Percentiles rank a stretch among this genome's conserved stretches.
phyloP scores from a whole-genome alignment of 2,797 vertebrate species.

The Pangasius macronema region DNA sequence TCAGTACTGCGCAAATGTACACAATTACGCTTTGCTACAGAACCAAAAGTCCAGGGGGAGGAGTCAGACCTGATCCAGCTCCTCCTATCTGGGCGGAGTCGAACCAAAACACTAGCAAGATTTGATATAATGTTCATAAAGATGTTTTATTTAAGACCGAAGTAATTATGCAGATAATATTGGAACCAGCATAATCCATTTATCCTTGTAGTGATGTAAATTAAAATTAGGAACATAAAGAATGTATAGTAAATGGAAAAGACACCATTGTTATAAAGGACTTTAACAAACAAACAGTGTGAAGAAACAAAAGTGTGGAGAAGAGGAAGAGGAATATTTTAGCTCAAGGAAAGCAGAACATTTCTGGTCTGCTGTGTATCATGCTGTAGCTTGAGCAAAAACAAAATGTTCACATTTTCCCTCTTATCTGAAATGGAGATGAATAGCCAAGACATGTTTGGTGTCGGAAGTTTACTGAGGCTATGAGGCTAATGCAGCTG shows the following conservation, averaged over 20 bases:
- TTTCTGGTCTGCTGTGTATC: background rate
- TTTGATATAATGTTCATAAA: background rate
- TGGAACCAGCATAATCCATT: background rate
- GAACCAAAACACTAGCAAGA: background rate
- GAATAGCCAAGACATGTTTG: too few species aligned
- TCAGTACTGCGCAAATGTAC: background rate
- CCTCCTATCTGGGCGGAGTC: background rate
- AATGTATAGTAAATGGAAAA: background rate
- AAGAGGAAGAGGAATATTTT: background rate
- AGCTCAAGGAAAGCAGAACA: background rate
- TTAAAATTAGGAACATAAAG: background rate
- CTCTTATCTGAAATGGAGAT: background rate
- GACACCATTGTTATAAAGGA: background rate
- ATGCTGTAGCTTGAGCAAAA: background rate
- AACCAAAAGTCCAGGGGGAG: background rate
- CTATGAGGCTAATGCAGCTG: background rate
- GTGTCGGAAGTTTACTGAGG: background rate
- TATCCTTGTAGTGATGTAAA: background rate
- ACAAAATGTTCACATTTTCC: background rate
- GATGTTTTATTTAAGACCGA: background rate
- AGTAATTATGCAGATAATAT: background rate
- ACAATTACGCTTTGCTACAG: background rate
- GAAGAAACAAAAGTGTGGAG: background rate
- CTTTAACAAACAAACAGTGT: background rate
- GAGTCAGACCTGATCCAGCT: background rate